Evolutionary conservation across 1,140 invertebrate genomes (phyloP).

Genomic region (Magallana ariakensis): DNA sequence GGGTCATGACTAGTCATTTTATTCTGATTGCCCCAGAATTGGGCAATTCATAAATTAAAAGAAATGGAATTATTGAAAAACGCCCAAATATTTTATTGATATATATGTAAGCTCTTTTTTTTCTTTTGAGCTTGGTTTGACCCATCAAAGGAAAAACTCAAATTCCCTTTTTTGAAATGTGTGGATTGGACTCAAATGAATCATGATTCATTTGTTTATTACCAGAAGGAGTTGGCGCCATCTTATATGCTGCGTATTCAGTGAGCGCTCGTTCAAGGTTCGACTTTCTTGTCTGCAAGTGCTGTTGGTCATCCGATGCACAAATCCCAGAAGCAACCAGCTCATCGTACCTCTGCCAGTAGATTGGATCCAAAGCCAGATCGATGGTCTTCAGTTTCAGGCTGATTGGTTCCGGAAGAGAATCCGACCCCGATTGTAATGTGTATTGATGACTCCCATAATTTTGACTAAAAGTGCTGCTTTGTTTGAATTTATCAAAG

Average conservation of each 20-base stretch:
- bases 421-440: neutral
- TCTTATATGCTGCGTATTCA: neutral
- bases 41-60: too few relatives aligned
- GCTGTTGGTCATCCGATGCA: neutral
- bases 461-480: neutral
- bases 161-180: too few relatives aligned
- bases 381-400: neutral
- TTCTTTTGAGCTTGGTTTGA: too few relatives aligned
- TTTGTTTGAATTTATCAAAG: neutral
- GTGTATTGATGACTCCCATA: neutral
- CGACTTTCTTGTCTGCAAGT: neutral
- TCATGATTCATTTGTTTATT: too few relatives aligned
- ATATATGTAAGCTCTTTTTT: too few relatives aligned
- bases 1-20: too few relatives aligned
- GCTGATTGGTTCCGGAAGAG: neutral
- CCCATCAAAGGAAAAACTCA: too few relatives aligned
- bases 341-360: neutral
- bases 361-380: neutral
- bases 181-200: too few relatives aligned
- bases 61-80: too few relatives aligned
- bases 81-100: too few relatives aligned
- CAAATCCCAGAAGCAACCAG: neutral
- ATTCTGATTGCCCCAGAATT: too few relatives aligned
- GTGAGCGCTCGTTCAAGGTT: neutral
- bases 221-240: neutral